phyloP scores from a whole-genome alignment of 2,888 invertebrate species.

The Latrodectus elegans region DNA sequence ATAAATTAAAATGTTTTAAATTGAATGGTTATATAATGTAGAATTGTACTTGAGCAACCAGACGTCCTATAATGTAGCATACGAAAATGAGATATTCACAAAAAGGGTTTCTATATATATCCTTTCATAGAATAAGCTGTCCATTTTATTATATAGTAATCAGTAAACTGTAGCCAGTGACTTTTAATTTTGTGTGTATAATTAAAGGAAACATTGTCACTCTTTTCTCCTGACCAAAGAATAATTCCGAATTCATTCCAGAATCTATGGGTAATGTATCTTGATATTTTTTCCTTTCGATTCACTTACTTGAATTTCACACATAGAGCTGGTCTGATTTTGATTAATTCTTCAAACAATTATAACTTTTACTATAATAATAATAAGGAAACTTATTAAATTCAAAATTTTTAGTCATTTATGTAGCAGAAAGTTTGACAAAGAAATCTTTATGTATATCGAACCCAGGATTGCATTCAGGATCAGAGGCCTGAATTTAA shows the following conservation, averaged over 20 bases:
- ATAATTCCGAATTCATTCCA: slow-evolving; percentile 18
- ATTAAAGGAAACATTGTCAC: neutral
- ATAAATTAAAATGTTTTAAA: no score
- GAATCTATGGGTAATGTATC: slow-evolving; percentile 15
- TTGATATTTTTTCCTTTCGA: slow-evolving; percentile 1
- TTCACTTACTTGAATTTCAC: neutral
- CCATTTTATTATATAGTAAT: slow-evolving; percentile 40
- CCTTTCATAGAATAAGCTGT: slow-evolving; percentile 35
- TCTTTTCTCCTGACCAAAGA: slow-evolving; percentile 22
- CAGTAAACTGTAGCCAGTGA: slow-evolving; percentile 45
- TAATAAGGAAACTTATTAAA: no score
- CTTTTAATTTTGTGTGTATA: slow-evolving; percentile 32
- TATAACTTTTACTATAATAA: neutral
- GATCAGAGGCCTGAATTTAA: no score
- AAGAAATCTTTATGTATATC: no score
- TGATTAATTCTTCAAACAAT: neutral
- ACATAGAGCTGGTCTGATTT: neutral
- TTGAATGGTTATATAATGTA: no score
- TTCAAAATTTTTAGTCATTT: no score
- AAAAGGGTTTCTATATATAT: no score
- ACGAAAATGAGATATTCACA: no score
- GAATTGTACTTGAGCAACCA: no score
- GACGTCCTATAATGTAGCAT: no score
- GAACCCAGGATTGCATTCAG: no score
- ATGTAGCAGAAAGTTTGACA: no score